Base-by-base conservation (phyloP, 1,140 invertebrate species). In the Limonius californicus region DNA sequence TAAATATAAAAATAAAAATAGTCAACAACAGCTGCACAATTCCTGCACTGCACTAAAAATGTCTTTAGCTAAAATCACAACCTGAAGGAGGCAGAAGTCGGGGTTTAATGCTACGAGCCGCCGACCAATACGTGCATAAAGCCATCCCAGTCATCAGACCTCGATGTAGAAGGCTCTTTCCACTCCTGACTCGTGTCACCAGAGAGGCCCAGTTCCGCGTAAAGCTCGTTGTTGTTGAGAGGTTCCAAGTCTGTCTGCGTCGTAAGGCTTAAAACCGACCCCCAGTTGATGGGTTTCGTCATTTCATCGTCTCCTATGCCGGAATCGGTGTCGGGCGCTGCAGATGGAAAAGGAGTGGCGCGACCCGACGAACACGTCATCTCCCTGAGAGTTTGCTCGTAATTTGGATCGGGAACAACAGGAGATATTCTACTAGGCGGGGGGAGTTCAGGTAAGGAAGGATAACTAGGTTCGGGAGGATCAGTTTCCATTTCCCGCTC, bases 261-360 rank as follows among this genome's bases (percentile, higher is more conserved):
- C 59, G 89, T 90, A 12, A 94, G 82, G 70, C 89, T 92, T 35
- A 95, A 82, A 66, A 94, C 92, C 23, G 91, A 93, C 70, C 92
- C 89, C 92, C 92, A 94, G 77, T 94, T 92, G 74, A 94, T 93
- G 62, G 87, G 85, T 53, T 88, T 83, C 15, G 82, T 84, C 42
- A 83, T 83, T 74, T 91, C 89, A 68, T 89, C 89, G 72, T 91
- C 88, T 68, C 88, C 87, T 75, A 89, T 87, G 54, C 89, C 86
- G 0, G 88, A 89, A 75, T 91, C 89, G 11, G 82, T 84, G 76
- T 87, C 86, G 59, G 83, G 82, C 35, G 70, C 30, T 19, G 55
- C 65, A n/a, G 64, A 72, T 19, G 83, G 85, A 68, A 84, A 86
- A 12, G 84, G 87, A 60, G 85, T 89, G 66, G 81, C 83, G 68